Evolutionary conservation across 2,888 invertebrate genomes (phyloP), one percentile per base, ranked within the genome.

Genomic region (Dermolepida albohirtum): DNA sequence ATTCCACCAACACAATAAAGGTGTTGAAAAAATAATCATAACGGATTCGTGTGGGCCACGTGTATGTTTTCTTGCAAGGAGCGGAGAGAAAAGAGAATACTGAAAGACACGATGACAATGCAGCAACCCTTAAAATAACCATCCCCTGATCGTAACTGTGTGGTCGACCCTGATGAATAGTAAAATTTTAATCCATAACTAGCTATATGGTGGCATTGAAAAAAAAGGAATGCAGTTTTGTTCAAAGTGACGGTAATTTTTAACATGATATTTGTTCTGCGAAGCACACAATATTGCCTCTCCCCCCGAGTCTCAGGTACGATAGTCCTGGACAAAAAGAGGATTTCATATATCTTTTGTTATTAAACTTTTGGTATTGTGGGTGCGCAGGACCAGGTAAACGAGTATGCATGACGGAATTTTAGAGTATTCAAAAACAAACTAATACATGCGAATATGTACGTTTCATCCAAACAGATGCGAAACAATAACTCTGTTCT

Each of bases 311-410:
- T 39, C 34, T 78, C 80, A 80, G 80, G 81, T 81, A 81, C 78
- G 77, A 74, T 62, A 44, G 59, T 16, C 16, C 34, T 34, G 79
- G 78, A 81, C 80, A 81, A 80, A 78, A 77, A 79, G 77, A 74
- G 79, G 80, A 81, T 81, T 81, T 80, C 76, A 75, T 76, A 76
- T 79, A 80, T 80, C 78, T 62, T 62, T 81, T 81, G 81, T 81
- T 80, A 77, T 62, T 62, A 62, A 62, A 62, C 76, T 74, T 71
- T 75, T 70, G 70, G 77, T 76, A 80, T 80, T 80, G 81, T 82
- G 79, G 81, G 80, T 80, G 81, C 78, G 74, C 81, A 80, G 82
- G 47, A 34, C 49, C 59, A 62, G 59, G 81, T 81, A 81, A 79
- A 75, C 71, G 74, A 74, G 66, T 66, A 66, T 47, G 59, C 69